These are phyloP conservation scores for Musca domestica DNA, from an alignment of 1,140 invertebrate genomes.

Conservation along the genomic window DNA sequence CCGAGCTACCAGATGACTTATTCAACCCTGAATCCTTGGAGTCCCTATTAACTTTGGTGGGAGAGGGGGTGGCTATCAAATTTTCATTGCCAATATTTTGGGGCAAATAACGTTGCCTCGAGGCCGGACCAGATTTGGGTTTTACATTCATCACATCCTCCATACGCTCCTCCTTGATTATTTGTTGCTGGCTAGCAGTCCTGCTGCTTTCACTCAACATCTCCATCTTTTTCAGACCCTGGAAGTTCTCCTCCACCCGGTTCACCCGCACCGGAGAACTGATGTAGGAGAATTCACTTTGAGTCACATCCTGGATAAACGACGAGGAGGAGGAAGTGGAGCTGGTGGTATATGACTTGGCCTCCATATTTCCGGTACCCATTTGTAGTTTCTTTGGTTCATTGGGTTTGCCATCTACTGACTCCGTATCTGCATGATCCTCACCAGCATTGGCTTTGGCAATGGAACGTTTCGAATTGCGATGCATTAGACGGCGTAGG, in stretches of 20 bases:
- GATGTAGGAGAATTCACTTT: too few relatives aligned
- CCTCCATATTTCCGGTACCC: constrained; percentile 32
- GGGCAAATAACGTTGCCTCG: constrained; percentile 58
- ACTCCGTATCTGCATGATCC: neutral
- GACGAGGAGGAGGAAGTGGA: too few relatives aligned
- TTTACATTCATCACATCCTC: constrained; percentile 33
- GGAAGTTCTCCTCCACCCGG: too few relatives aligned
- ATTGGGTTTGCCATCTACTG: constrained; percentile 54
- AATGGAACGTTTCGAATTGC: constrained; percentile 56
- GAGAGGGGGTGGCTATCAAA: too few relatives aligned
- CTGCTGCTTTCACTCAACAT: constrained; percentile 28
- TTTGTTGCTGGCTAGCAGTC: constrained; percentile 26
- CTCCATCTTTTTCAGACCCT: too few relatives aligned
- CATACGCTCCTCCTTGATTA: constrained; percentile 6
- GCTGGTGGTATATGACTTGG: constrained; percentile 14
- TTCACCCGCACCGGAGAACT: too few relatives aligned
- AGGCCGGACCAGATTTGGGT: constrained; percentile 54
- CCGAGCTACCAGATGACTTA: constrained; percentile 38
- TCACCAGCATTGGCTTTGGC: constrained; percentile 59
- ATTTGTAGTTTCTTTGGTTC: constrained; percentile 50
- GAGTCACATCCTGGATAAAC: too few relatives aligned
- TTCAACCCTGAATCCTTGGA: constrained; percentile 29
- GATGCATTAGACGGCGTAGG: constrained; percentile 64
- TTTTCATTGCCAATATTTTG: constrained; percentile 52
- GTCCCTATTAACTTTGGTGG: neutral